Evolutionary conservation across 2,888 invertebrate species (phyloP), one percentile per base, ranked within the genome.

Genomic region (Drosophila sordidula): DNA sequence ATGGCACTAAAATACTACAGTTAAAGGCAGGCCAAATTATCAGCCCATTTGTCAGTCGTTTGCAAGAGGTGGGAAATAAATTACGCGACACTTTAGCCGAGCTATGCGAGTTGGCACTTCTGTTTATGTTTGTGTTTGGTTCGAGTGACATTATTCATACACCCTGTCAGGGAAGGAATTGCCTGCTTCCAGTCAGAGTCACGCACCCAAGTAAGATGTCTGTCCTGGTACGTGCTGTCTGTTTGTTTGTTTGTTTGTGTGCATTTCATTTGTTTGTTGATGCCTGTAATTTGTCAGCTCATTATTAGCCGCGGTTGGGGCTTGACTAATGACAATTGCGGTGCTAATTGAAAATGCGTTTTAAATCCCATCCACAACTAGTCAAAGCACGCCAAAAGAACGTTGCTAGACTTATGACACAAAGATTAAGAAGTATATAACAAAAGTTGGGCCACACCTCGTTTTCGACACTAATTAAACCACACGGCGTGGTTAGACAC

Each of bases 181-280:
- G 63, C 76, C 72, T 64, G 64, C 46, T 41, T 54, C 34, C 54
- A 70, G 51, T 38, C 42, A 70, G 47, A 70, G 72, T 72, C 72
- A 72, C 76, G 72, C 70, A 75, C 50, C 44, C 57, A n/a, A 75
- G 51, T 75, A 54, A 70, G 76, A 57, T 54, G 70, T 66, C 57
- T 52, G 14, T 6, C 14, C 9, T 22, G 63, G 42, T 50, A 39
- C 57, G 75, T 71, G 56, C 14, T 68, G 55, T n/a, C 42, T 44
- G 25, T 36, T 34, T 58, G 42, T 18, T 36, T 45, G 29, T 57
- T 26, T 44, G 16, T 36, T 41, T 41, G 52, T 8, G 18, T 57
- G 29, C 49, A 39, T 55, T 69, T 46, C 42, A 32, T 38, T 44
- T 57, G 44, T 32, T 44, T 36, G 44, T 16, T 69, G 62, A 75